Percentiles rank a stretch among this genome's conserved stretches.
Conservation (phyloP, 2,888 invertebrate species). For the Shargacucullia verbasci region DNA sequence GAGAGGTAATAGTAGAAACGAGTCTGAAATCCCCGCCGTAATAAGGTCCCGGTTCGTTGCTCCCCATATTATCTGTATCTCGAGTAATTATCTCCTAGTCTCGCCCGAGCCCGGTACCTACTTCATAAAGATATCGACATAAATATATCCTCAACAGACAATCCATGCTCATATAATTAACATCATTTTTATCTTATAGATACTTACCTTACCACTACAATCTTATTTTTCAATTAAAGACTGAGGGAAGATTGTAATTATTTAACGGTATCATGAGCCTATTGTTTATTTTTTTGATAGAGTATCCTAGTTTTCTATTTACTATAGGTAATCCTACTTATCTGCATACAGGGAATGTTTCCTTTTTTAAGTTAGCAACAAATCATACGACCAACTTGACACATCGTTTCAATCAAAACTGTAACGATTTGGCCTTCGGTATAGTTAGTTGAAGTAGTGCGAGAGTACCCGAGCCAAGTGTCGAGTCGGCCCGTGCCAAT, state of each 20-base stretch:
- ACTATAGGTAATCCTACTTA: no score
- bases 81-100: constrained; percentile 78
- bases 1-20: constrained; percentile 71
- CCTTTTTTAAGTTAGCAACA: background rate
- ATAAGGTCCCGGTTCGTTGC: constrained; percentile 73
- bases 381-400: background rate
- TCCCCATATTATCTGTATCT: constrained; percentile 74
- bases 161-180: no score
- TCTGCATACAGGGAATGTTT: no score
- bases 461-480: constrained; percentile 62
- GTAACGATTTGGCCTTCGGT: constrained; percentile 45
- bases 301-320: no score
- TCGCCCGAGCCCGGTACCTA: constrained; percentile 59
- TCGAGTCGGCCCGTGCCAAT: constrained; percentile 78
- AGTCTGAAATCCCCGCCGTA: constrained; percentile 75
- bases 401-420: constrained; percentile 22
- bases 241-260: no score
- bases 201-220: no score
- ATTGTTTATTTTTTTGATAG: no score
- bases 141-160: background rate
- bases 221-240: no score
- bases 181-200: no score
- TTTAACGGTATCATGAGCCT: no score
- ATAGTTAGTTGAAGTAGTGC: constrained; percentile 50
- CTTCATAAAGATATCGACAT: constrained; percentile 58